phyloP scores from a whole-genome alignment of 2,888 invertebrate genomes.

The Nomada ferruginata region DNA sequence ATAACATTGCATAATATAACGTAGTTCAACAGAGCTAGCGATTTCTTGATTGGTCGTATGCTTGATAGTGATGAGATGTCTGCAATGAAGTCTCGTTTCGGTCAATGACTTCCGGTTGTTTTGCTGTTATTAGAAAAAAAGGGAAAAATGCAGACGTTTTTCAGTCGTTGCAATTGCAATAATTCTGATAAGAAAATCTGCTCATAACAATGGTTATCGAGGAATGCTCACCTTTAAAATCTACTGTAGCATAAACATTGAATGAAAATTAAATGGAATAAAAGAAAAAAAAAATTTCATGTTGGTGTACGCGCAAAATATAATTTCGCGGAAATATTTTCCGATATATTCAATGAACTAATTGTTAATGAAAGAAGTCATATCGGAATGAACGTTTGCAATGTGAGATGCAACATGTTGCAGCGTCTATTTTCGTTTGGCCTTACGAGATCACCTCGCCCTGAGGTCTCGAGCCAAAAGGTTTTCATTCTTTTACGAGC shows the following conservation, averaged over 20 bases:
- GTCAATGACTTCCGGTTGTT: conserved; percentile 10
- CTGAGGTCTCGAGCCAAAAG: conserved; percentile 48
- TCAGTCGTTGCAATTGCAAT: neutral
- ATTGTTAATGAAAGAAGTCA: conserved; percentile 6
- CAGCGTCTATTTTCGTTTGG: conserved; percentile 51
- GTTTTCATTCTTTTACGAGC: conserved; percentile 38
- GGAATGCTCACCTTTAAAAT: neutral
- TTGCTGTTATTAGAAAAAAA: too few relatives aligned
- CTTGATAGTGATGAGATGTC: neutral
- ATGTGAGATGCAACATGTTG: conserved; percentile 50
- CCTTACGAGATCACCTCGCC: conserved; percentile 33
- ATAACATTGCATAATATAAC: neutral
- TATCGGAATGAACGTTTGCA: conserved; percentile 36
- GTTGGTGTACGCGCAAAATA: neutral
- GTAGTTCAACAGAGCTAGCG: neutral
- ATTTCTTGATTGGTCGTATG: conserved; percentile 6
- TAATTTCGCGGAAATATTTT: neutral
- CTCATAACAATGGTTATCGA: neutral
- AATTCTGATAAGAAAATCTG: neutral
- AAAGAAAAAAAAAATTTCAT: too few relatives aligned
- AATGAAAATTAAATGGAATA: neutral
- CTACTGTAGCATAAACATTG: neutral
- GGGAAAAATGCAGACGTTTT: neutral
- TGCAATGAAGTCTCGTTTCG: neutral
- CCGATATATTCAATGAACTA: neutral